Evolutionary conservation across 2,888 invertebrate genomes (phyloP).

Genomic region (Scaptomyza parva): DNA sequence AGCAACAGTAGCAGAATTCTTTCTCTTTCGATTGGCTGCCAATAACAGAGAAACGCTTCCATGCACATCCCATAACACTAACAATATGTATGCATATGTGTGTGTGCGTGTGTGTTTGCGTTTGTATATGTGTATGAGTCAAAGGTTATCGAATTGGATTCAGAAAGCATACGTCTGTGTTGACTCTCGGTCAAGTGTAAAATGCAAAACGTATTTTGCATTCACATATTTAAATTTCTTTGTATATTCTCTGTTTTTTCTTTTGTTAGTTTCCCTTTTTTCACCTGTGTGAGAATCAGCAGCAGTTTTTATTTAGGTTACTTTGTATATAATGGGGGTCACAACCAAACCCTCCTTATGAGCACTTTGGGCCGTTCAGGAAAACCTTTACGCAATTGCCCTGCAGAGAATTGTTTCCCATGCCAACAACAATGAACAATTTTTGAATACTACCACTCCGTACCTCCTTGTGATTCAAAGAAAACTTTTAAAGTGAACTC

Average conservation of each 20-base stretch:
- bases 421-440: background rate
- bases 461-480: background rate
- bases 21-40: constrained; percentile 56
- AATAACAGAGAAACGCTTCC: constrained; percentile 52
- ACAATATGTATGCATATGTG: constrained; percentile 1
- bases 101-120: constrained; percentile 5
- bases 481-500: constrained; percentile 14
- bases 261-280: constrained; percentile 8
- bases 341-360: background rate
- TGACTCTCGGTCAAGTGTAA: constrained; percentile 71
- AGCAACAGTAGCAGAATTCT: constrained; percentile 34
- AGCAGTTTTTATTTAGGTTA: constrained; percentile 12
- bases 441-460: background rate
- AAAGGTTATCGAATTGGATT: constrained; percentile 36
- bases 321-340: background rate
- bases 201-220: constrained; percentile 54
- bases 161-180: constrained; percentile 45
- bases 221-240: constrained; percentile 56
- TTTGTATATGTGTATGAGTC: constrained; percentile 11
- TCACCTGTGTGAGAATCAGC: constrained; percentile 7
- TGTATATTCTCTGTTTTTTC: background rate
- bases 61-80: constrained; percentile 12
- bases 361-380: background rate
- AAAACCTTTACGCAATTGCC: background rate
- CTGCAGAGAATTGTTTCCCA: background rate